Conservation (phyloP, 2,797 vertebrate genomes). For the Microctenopoma lineatum region DNA sequence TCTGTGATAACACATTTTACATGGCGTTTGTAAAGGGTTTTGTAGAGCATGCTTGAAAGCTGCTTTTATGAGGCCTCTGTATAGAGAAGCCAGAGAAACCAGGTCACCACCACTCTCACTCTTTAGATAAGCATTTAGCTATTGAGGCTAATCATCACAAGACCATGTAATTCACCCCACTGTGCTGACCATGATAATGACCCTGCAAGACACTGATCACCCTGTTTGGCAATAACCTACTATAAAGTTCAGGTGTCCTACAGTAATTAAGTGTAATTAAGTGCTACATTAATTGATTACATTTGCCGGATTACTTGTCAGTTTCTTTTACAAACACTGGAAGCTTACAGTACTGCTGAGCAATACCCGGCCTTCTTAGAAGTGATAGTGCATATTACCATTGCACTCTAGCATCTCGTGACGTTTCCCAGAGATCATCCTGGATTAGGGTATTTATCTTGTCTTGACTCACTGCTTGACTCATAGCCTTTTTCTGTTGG, state of each 20-base stretch:
- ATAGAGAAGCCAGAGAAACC: neutral
- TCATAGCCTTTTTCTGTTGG: slow-evolving; percentile 21
- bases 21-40: no score
- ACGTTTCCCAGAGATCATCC: slow-evolving; percentile 61
- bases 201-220: neutral
- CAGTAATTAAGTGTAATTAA: slow-evolving; percentile 25
- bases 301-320: neutral
- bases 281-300: slow-evolving; percentile 15
- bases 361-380: neutral
- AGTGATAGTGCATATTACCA: slow-evolving; percentile 32
- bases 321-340: slow-evolving; percentile 14
- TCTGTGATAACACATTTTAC: no score
- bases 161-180: neutral
- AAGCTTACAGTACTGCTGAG: slow-evolving; percentile 22
- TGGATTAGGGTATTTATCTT: slow-evolving; percentile 59
- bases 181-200: slow-evolving; percentile 8
- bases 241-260: neutral
- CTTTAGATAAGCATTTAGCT: slow-evolving; percentile 14
- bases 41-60: neutral
- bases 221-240: neutral
- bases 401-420: slow-evolving; percentile 48
- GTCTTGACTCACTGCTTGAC: slow-evolving; percentile 42
- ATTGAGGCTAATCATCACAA: slow-evolving; percentile 30
- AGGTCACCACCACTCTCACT: slow-evolving; percentile 17
- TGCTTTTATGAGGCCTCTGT: slow-evolving; percentile 1